Evolutionary conservation across 1,140 invertebrate genomes (phyloP), one percentile per base, ranked within the genome.

Genomic region (Achroia grisella): DNA sequence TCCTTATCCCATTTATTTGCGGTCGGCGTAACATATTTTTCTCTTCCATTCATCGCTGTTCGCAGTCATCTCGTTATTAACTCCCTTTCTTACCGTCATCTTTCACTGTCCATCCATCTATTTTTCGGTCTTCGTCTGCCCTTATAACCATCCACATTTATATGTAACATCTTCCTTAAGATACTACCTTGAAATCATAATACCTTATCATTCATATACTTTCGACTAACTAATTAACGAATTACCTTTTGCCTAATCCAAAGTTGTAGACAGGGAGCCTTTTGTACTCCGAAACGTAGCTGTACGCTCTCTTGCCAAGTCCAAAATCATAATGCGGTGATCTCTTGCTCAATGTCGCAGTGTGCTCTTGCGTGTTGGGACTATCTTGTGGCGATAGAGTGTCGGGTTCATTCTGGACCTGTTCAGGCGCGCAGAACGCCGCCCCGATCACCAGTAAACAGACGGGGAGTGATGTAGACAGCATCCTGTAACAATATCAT

Each of bases 201-300:
- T n/a, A n/a, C n/a, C n/a, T n/a, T n/a, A n/a, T n/a, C n/a, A n/a
- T n/a, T n/a, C n/a, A n/a, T n/a, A n/a, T n/a, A n/a, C n/a, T n/a
- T n/a, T n/a, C n/a, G n/a, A n/a, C n/a, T n/a, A n/a, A n/a, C n/a
- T n/a, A n/a, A 31, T 31, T 10, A 43, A 49, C 0, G 5, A 44
- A 34, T 64, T 66, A 87, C 66, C 90, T 82, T 55, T 92, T 91
- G 1, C 90, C 90, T 9, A 91, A 73, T 5, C 90, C 90, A 56
- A 92, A 92, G 58, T 90, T 90, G 60, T 90, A 91, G 1, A 91
- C 87, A 0, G 90, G 90, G 13, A 91, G 72, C 51, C 90, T 80
- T 54, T 92, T 92, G 52, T 89, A 90, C 41, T 91, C 89, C 0
- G 90, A 89, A 0, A 90, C 88, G 54, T 91, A 91, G 48, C 88